phyloP scores from a whole-genome alignment of 2,888 invertebrate species.

The Salticus scenicus region DNA sequence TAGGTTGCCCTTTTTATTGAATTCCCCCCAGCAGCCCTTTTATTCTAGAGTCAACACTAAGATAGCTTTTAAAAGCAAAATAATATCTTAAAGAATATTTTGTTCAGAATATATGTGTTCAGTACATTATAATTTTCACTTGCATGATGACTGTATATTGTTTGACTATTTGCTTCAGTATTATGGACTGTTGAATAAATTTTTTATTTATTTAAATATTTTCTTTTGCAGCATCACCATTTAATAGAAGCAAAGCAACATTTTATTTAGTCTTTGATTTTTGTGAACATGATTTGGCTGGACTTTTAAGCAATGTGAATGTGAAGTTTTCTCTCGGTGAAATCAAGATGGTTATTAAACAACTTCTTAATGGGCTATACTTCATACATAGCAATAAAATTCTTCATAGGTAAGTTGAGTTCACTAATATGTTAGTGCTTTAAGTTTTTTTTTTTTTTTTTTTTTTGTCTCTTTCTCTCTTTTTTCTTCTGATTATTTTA shows the following conservation, averaged over 20 bases:
- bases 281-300: conserved; percentile 98
- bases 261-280: conserved; percentile 98
- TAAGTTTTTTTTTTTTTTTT: background rate
- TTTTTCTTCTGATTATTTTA: too few species aligned
- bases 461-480: background rate
- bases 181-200: background rate
- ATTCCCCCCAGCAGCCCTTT: too few species aligned
- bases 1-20: too few species aligned
- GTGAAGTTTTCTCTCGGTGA: conserved; percentile 94
- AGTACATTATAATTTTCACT: too few species aligned
- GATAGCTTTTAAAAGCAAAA: too few species aligned
- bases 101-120: too few species aligned
- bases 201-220: background rate
- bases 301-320: conserved; percentile 93
- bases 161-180: too few species aligned
- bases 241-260: conserved; percentile 87
- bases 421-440: too few species aligned
- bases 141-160: too few species aligned
- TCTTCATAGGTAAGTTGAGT: conserved; percentile 60
- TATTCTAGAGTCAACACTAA: too few species aligned
- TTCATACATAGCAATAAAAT: conserved; percentile 96
- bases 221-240: conserved; percentile 33
- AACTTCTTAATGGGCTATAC: conserved; percentile 90
- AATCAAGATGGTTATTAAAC: conserved; percentile 94
- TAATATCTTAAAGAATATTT: too few species aligned